These are phyloP conservation scores for Pterocles burchelli DNA, from an alignment of 2,113 vertebrate genomes.

Conservation along the genomic window DNA sequence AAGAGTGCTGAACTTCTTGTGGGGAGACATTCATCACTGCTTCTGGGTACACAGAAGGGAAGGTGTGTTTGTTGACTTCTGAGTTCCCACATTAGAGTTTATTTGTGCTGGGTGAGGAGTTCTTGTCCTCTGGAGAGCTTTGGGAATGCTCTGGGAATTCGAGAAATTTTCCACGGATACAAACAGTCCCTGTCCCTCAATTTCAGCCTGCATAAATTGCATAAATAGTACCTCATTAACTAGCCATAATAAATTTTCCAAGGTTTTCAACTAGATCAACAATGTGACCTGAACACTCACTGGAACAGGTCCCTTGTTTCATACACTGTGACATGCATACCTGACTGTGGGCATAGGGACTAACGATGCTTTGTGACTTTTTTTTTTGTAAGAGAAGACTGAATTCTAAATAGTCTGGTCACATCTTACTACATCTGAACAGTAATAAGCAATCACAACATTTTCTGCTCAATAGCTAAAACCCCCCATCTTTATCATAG, in stretches of 20 bases:
- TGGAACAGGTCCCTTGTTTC: background rate
- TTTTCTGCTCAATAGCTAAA: background rate
- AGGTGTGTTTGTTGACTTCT: background rate
- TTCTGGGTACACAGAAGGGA: background rate
- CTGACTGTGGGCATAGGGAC: background rate
- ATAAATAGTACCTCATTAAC: background rate
- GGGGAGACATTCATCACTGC: background rate
- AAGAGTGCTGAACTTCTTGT: background rate
- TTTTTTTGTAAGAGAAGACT: background rate
- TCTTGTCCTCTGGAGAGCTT: background rate
- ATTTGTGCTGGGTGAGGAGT: background rate
- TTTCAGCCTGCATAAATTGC: background rate
- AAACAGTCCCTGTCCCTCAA: background rate
- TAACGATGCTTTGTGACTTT: background rate
- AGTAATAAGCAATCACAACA: background rate
- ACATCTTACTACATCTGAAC: background rate
- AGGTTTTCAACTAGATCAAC: background rate
- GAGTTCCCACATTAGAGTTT: background rate
- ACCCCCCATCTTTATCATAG: background rate
- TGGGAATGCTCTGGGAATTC: background rate
- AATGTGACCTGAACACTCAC: background rate
- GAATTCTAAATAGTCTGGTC: background rate
- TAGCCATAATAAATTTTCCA: background rate
- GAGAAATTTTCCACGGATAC: background rate
- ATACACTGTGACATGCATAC: background rate